Evolutionary conservation across 2,797 vertebrate species (phyloP), one percentile per base, ranked within the genome.

Genomic region (Malurus leucopterus): DNA sequence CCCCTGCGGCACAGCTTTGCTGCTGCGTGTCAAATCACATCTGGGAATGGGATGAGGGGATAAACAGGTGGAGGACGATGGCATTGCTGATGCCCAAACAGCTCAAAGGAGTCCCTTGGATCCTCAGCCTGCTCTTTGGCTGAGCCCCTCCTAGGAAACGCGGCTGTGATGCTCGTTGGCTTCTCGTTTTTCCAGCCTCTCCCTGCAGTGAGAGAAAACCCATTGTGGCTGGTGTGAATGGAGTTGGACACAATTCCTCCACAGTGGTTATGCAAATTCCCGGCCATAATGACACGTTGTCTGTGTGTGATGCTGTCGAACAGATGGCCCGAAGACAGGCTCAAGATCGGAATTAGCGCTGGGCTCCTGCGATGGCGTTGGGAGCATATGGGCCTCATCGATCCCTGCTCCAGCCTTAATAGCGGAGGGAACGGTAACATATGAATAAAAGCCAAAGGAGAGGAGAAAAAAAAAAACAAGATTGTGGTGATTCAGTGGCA

Each of bases 291-390:
- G 94, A 87, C 71, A 91, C 67, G 69, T 86, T 87, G 89, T 91
- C 84, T 36, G 70, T 46, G 49, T 43, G 73, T 13, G 79, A 87
- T 70, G 86, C 84, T 72, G 65, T 36, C 1, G 8, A 95, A 85
- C 94, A 95, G 94, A 93, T 95, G 94, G 95, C 73, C 84, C 4
- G 16, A 90, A 92, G 86, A 89, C 86, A 46, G 86, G 82, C 95
- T 91, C 84, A 82, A 87, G 93, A 92, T 88, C 84, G 5, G 90
- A 91, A 83, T 95, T 90, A 91, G 91, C 88, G 86, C 88, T 74
- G 88, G 78, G 71, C 65, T 86, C 68, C 79, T 26, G 75, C 69
- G 54, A 82, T 4, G 13, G 57, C 21, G 18, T 74, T 15, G 86
- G 80, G 62, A 95, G 75, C 90, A 84, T 95, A 95, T 88, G 91